Evolutionary conservation across 2,113 vertebrate genomes (phyloP).

Genomic region (Eudyptes chrysolophus): DNA sequence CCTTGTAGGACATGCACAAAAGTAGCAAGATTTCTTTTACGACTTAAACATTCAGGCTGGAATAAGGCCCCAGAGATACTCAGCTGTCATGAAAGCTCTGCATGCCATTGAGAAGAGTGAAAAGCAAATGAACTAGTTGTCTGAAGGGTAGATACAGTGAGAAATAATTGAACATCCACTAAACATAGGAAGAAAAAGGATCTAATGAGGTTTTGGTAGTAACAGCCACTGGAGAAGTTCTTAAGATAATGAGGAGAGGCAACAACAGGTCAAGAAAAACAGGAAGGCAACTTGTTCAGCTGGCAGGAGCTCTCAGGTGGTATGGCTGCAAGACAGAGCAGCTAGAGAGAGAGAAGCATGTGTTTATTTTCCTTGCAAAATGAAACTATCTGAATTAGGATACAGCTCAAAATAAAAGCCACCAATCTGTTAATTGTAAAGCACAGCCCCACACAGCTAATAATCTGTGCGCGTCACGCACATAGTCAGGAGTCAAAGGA

Average conservation of each 20-base stretch:
- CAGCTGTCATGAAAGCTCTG: neutral
- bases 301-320: neutral
- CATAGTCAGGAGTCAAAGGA: neutral
- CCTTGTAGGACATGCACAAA: neutral
- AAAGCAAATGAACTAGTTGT: neutral
- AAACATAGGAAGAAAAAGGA: neutral
- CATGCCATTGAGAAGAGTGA: neutral
- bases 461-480: neutral
- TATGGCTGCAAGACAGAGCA: neutral
- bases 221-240: neutral
- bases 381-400: neutral
- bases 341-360: neutral
- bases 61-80: slow-evolving; percentile 14
- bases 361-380: neutral
- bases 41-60: neutral
- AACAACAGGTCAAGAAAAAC: neutral
- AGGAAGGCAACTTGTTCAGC: neutral
- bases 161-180: slow-evolving; percentile 1
- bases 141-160: neutral
- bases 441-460: neutral
- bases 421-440: neutral
- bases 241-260: neutral
- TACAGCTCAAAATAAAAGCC: slow-evolving; percentile 22
- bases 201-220: slow-evolving; percentile 14
- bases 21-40: neutral